Conservation (phyloP, 2,888 invertebrate genomes). For the Hanleya hanleyi region DNA sequence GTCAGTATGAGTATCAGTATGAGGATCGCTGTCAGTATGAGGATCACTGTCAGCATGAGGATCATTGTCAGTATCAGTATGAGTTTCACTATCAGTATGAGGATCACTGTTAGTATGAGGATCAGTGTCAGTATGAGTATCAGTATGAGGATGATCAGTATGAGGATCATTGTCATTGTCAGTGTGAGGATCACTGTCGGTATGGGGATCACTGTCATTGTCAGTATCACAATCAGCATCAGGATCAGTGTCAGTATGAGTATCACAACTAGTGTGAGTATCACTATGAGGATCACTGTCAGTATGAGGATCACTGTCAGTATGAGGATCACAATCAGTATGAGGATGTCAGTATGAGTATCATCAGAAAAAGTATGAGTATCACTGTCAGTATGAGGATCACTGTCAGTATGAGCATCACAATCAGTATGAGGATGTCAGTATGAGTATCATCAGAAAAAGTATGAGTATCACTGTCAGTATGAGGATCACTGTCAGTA, state of each 20-base stretch:
- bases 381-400: background rate
- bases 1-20: too few species aligned
- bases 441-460: too few species aligned
- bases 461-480: too few species aligned
- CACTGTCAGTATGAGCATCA: background rate
- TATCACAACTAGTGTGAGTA: background rate
- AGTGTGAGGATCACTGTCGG: background rate
- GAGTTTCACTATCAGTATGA: background rate
- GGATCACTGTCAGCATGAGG: too few species aligned
- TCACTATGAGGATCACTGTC: background rate
- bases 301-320: background rate
- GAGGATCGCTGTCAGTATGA: too few species aligned
- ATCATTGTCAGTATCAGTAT: background rate
- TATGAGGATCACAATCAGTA: background rate
- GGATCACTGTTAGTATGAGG: background rate
- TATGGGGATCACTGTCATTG: background rate
- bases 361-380: background rate
- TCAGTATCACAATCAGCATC: background rate
- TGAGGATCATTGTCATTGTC: background rate
- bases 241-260: background rate
- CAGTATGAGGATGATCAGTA: background rate
- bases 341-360: background rate
- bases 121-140: background rate
- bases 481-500: too few species aligned
- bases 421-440: too few species aligned